Evolutionary conservation across 2,113 vertebrate species (phyloP), one percentile per base, ranked within the genome.

Genomic region (Burhinus bistriatus): DNA sequence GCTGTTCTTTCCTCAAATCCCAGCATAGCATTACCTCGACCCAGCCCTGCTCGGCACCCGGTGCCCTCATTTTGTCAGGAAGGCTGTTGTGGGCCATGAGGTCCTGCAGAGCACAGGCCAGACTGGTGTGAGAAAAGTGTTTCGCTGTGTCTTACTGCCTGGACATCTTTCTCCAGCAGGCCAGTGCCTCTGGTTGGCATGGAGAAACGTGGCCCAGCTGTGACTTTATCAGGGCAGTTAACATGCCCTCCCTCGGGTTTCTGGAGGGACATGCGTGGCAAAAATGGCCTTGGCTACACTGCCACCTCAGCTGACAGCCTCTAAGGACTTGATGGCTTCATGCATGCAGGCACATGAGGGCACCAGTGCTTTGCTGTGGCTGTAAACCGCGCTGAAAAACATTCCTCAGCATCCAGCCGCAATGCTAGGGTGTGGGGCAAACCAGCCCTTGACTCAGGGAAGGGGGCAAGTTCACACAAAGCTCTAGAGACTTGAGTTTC

Each of bases 361-460:
- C 95, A 95, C 89, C 82, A 80, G 71, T 25, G n/a, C 94, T 94
- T 95, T 94, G 86, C 93, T 89, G 97, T 80, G 96, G 84, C 84
- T 47, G 45, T 22, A 2, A 38, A 77, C 65, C 57, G 64, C 6
- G 2, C 87, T 90, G 81, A 34, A 77, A 20, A 91, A 23, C 89
- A 88, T 77, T 81, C 62, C 65, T 72, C 49, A 62, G 71, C 83
- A 27, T 29, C 90, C 81, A 77, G 55, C 72, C 44, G 10, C 81
- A 64, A 44, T 52, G 49, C 45, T 52, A 62, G 85, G 83, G 85
- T 82, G 84, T 95, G 93, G 84, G 91, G 83, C 49, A 61, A 65
- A 89, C 4, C n/a, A 19, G 73, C 0, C 26, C 83, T 94, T 91
- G 93, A 62, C 89, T 95, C 61, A 15, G 79, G 79, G 85, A 89